These are phyloP conservation scores for Bolborhynchus lineola DNA, from an alignment of 2,113 vertebrate species.

Conservation along the genomic window DNA sequence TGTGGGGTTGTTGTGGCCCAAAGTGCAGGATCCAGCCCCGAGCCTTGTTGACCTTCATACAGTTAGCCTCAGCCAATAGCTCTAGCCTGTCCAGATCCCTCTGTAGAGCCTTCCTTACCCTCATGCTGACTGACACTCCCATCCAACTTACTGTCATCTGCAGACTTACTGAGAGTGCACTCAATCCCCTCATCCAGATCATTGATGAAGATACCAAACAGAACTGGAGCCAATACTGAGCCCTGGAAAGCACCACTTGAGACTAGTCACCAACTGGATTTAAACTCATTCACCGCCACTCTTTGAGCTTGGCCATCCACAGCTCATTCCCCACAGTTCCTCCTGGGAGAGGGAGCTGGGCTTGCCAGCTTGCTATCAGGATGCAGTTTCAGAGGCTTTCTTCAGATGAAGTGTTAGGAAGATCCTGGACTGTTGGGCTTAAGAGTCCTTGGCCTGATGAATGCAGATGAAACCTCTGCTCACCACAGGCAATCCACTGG, in stretches of 20 bases:
- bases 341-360: neutral
- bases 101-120: neutral
- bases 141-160: neutral
- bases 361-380: fast-evolving
- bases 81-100: neutral
- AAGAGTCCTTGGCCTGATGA: neutral
- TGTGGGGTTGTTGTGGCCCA: neutral
- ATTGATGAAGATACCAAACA: neutral
- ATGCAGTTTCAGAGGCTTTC: neutral
- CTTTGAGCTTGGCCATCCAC: neutral
- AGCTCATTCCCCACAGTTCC: neutral
- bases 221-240: neutral
- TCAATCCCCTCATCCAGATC: neutral
- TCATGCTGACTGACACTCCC: neutral
- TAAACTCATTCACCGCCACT: neutral
- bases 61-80: neutral
- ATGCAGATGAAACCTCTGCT: neutral
- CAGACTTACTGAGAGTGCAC: neutral
- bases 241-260: neutral
- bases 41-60: neutral
- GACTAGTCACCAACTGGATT: neutral
- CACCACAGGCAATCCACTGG: neutral
- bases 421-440: neutral
- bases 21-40: neutral
- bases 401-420: neutral